These are phyloP conservation scores for Corythornis cristatus DNA, from an alignment of 2,113 vertebrate genomes.

Conservation along the genomic window DNA sequence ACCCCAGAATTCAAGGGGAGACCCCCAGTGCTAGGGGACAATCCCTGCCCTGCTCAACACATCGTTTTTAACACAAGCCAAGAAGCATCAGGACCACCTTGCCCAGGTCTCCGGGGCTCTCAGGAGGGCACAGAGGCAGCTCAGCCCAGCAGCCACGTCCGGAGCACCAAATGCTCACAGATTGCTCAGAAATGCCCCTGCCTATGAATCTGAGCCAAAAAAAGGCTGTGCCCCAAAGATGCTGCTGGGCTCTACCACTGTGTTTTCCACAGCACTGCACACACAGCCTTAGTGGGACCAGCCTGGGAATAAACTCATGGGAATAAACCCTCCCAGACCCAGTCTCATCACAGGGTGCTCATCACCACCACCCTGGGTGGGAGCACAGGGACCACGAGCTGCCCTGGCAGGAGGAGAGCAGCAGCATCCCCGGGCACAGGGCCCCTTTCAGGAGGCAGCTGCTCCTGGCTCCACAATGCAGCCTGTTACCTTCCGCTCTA, in stretches of 20 bases:
- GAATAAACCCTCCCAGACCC: not conserved
- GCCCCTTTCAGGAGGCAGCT: not conserved
- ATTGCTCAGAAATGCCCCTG: accelerated
- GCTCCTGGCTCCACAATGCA: not conserved
- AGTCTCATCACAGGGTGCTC: accelerated
- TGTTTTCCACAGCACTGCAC: accelerated
- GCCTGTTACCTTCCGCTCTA: not conserved
- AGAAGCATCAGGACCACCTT: not conserved
- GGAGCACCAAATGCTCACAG: accelerated
- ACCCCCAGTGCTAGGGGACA: not conserved
- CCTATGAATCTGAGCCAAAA: accelerated
- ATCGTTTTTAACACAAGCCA: not conserved
- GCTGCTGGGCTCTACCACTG: accelerated
- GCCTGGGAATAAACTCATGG: accelerated
- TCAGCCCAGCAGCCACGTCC: not conserved
- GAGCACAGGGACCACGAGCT: accelerated
- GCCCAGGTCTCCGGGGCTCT: accelerated
- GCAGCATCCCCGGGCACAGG: not conserved
- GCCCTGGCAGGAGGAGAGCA: not conserved
- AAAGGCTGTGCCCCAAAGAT: accelerated
- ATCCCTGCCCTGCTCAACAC: not conserved
- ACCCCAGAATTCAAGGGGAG: too few species aligned
- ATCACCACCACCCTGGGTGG: accelerated
- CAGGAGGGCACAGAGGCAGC: accelerated
- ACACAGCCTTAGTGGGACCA: accelerated